Conservation (phyloP, 1,140 invertebrate genomes). For the Vanessa tameamea region DNA sequence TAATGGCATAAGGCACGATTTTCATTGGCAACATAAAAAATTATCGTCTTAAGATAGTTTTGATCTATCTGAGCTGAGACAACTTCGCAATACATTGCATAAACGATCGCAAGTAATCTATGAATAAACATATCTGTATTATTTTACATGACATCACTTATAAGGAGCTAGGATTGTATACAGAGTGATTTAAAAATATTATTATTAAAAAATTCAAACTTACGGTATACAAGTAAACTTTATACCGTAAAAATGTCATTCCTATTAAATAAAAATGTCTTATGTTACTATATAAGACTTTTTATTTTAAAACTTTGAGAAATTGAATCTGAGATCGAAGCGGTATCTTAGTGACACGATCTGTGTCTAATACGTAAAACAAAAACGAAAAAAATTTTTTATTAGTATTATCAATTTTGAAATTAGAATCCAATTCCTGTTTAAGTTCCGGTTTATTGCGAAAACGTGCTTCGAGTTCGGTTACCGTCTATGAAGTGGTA, state of each 20-base stretch:
- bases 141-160: slow-evolving; percentile 33
- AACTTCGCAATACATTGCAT: slow-evolving; percentile 27
- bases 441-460: background rate
- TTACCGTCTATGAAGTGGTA: background rate
- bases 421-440: background rate
- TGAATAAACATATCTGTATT: slow-evolving; percentile 37
- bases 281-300: too few relatives aligned
- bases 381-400: too few relatives aligned
- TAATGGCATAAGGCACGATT: background rate
- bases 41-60: background rate
- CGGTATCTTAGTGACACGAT: too few relatives aligned
- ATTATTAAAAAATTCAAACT: too few relatives aligned
- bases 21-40: background rate
- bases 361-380: too few relatives aligned
- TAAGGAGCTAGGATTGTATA: slow-evolving; percentile 4
- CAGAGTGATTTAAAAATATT: background rate
- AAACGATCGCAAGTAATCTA: slow-evolving; percentile 28
- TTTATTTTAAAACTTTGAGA: too few relatives aligned
- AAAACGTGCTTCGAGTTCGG: background rate
- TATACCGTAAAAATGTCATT: too few relatives aligned
- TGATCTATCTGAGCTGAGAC: slow-evolving; percentile 15
- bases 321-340: too few relatives aligned
- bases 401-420: too few relatives aligned
- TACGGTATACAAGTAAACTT: too few relatives aligned
- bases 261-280: too few relatives aligned